phyloP scores from a whole-genome alignment of 2,797 vertebrate species.

The Arrhamphus sclerolepis region DNA sequence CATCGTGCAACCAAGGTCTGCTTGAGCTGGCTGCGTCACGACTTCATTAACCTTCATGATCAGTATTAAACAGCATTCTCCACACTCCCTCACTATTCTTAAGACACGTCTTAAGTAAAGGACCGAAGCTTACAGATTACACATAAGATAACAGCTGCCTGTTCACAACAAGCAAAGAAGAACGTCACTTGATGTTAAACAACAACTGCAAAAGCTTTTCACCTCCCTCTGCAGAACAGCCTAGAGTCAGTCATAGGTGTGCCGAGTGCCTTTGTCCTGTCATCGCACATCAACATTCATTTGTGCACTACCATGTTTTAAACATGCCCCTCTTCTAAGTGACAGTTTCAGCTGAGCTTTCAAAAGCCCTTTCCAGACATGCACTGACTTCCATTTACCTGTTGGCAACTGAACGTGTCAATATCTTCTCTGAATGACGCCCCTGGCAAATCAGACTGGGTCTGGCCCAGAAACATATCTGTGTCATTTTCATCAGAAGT shows the following conservation, averaged over 20 bases:
- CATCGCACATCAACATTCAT: constrained; percentile 69
- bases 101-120: constrained; percentile 21
- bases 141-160: constrained; percentile 18
- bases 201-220: constrained; percentile 44
- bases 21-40: constrained; percentile 63
- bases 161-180: constrained; percentile 31
- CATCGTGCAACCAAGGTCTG: constrained; percentile 46
- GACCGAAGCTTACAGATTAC: constrained; percentile 32
- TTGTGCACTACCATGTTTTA: constrained; percentile 59
- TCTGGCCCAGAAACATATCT: background rate
- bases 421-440: background rate
- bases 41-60: constrained; percentile 73
- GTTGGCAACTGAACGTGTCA: background rate
- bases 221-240: constrained; percentile 53
- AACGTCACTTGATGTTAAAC: constrained; percentile 52
- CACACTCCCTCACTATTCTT: constrained; percentile 42
- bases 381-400: background rate
- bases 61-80: constrained; percentile 53
- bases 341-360: constrained; percentile 67
- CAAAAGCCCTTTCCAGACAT: constrained; percentile 21
- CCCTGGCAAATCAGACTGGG: background rate
- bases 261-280: constrained; percentile 68
- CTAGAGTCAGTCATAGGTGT: constrained; percentile 65
- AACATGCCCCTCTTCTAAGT: constrained; percentile 62
- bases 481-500: background rate